Percentiles rank a stretch among this genome's conserved stretches.
Conservation (phyloP, 2,797 vertebrate species). For the Xiphophorus birchmanni region DNA sequence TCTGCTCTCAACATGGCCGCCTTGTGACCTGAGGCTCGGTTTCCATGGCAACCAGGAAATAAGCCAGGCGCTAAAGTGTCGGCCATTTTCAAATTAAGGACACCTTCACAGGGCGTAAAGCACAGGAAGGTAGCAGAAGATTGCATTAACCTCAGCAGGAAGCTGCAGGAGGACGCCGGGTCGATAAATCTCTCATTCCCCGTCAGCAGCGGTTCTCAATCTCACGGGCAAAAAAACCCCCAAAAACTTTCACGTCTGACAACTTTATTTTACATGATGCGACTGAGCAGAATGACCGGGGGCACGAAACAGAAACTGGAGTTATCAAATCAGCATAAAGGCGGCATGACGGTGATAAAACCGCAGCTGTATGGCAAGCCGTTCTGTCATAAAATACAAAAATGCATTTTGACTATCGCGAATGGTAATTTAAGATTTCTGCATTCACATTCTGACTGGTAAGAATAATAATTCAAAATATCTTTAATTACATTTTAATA, state of each 20-base stretch:
- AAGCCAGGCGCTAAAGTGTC: conserved; percentile 38
- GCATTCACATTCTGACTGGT: too few species aligned
- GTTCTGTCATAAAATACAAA: too few species aligned
- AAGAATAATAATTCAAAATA: too few species aligned
- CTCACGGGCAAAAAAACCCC: conserved; percentile 61
- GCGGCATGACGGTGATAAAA: conserved; percentile 41
- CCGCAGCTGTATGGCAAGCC: background rate
- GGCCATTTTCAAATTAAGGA: conserved; percentile 55
- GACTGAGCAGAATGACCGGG: conserved; percentile 30
- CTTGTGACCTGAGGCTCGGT: conserved; percentile 48
- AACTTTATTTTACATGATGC: conserved; percentile 13
- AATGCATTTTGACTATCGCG: too few species aligned
- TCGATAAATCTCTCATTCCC: conserved; percentile 64
- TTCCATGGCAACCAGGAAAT: conserved; percentile 62
- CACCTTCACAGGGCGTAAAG: conserved; percentile 62
- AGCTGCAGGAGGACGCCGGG: conserved; percentile 59
- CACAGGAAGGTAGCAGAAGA: conserved; percentile 33
- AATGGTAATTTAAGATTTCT: too few species aligned
- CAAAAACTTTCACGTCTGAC: conserved; percentile 34
- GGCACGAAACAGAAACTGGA: conserved; percentile 20
- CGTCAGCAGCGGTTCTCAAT: conserved; percentile 41
- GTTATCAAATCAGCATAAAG: conserved; percentile 34
- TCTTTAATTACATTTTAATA: too few species aligned
- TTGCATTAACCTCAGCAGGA: conserved; percentile 57
- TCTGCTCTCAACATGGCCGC: conserved; percentile 63